A percentile compares a stretch with the other conserved stretches of the same genome.
Conservation (phyloP, 2,797 vertebrate genomes). For the Mormyrops attenuatus region DNA sequence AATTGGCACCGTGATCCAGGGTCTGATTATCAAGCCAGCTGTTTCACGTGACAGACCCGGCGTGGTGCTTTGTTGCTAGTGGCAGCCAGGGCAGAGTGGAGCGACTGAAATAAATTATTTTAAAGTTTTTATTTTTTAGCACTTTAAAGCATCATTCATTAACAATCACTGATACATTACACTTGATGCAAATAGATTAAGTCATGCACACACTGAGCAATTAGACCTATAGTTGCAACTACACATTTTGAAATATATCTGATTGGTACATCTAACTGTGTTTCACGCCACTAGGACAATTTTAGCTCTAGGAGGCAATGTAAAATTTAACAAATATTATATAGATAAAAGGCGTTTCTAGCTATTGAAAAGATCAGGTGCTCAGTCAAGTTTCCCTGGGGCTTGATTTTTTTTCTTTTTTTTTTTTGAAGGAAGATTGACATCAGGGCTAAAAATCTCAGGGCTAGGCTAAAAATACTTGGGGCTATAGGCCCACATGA, state of each 20-base stretch:
- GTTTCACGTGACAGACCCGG: conserved; percentile 4
- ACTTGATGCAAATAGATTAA: background rate
- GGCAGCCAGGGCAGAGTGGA: background rate
- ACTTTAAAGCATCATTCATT: background rate
- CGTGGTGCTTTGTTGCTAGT: background rate
- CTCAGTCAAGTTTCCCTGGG: too few species aligned
- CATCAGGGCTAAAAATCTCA: too few species aligned
- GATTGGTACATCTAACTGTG: background rate
- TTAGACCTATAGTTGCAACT: background rate
- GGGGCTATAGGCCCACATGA: too few species aligned
- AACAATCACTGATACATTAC: background rate
- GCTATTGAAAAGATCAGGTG: too few species aligned
- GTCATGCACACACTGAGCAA: background rate
- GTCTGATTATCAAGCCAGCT: background rate
- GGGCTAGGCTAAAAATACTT: too few species aligned
- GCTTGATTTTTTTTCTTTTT: too few species aligned
- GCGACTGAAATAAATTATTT: background rate
- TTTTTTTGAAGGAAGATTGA: too few species aligned
- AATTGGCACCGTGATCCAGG: background rate
- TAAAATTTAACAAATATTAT: background rate
- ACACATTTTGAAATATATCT: background rate
- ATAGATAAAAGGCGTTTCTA: background rate
- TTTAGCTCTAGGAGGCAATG: background rate
- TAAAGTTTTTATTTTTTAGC: background rate
- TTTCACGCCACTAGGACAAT: background rate